Percentiles rank a stretch among this genome's conserved stretches.
Conservation (phyloP, 2,888 invertebrate genomes). For the Morinoia aosen region DNA sequence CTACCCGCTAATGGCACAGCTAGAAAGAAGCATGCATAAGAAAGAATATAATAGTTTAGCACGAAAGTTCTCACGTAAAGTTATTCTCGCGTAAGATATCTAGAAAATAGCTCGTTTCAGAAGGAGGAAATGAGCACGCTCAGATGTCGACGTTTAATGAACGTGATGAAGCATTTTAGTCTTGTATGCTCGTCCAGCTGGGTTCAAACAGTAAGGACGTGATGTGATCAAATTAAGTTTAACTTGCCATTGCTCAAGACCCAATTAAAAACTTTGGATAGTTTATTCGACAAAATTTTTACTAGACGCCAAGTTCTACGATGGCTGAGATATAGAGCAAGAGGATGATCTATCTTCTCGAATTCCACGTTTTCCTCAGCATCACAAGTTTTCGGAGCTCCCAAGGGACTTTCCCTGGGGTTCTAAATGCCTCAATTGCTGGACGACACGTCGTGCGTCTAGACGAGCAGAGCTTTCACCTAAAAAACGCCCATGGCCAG, state of each 20-base stretch:
- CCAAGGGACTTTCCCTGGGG: not conserved
- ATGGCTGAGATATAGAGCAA: not conserved
- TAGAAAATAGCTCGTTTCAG: not conserved
- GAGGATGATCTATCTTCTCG: not conserved
- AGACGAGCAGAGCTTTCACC: not conserved
- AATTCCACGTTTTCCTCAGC: not conserved
- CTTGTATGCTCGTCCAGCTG: not conserved
- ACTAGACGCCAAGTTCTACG: not conserved
- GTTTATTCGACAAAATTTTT: not conserved
- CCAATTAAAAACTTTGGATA: not conserved
- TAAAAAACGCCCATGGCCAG: not conserved
- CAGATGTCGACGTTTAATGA: not conserved
- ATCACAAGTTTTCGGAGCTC: not conserved
- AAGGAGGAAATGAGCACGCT: not conserved
- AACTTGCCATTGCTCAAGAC: not conserved
- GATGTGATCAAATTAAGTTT: not conserved
- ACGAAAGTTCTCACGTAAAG: not conserved
- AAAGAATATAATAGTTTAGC: not conserved
- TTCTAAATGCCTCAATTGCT: conserved; percentile 18
- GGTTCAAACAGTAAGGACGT: not conserved
- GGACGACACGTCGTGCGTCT: not conserved
- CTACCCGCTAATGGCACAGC: not conserved
- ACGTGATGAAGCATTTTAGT: not conserved
- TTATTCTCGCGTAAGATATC: not conserved
- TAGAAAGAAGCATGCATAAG: not conserved